phyloP scores from a whole-genome alignment of 30 jellyfish, hydroid and myxozoan species.

The Morbakka virulenta region DNA sequence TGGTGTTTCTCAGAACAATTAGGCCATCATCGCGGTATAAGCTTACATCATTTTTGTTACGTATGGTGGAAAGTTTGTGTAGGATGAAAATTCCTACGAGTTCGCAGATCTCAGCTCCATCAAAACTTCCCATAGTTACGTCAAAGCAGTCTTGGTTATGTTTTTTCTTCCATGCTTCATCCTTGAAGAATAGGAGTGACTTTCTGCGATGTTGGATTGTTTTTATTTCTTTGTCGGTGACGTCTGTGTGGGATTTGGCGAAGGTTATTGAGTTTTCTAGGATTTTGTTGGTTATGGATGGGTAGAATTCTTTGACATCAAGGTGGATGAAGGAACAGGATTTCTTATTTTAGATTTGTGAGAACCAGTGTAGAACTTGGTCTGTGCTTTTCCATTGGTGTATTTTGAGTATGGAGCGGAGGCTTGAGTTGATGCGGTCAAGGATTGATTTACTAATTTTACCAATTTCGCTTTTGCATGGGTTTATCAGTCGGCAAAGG shows the following conservation, averaged over 20 bases:
- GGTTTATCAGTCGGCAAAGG: not conserved
- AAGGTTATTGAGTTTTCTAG: not conserved
- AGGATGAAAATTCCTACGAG: too few species aligned
- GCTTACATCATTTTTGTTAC: too few species aligned
- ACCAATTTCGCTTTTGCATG: too few species aligned
- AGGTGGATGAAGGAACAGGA: not conserved
- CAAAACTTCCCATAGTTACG: not conserved
- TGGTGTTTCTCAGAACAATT: too few species aligned
- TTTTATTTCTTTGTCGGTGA: not conserved
- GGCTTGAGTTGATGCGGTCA: not conserved
- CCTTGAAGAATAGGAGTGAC: slow-evolving; percentile 1
- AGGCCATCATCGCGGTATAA: too few species aligned
- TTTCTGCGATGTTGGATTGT: slow-evolving; percentile 4
- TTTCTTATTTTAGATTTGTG: not conserved
- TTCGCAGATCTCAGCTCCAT: slow-evolving; percentile 11
- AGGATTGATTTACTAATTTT: not conserved
- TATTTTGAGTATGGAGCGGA: not conserved
- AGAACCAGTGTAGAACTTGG: not conserved
- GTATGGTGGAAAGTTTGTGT: too few species aligned
- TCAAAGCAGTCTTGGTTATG: not conserved
- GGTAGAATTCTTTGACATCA: not conserved
- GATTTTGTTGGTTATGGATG: not conserved
- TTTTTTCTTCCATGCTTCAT: slow-evolving; percentile 6
- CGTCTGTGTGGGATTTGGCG: not conserved
- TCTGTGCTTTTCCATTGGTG: not conserved